Conservation (phyloP, 2,888 invertebrate species). For the Caenorhabditis auriculariae region DNA sequence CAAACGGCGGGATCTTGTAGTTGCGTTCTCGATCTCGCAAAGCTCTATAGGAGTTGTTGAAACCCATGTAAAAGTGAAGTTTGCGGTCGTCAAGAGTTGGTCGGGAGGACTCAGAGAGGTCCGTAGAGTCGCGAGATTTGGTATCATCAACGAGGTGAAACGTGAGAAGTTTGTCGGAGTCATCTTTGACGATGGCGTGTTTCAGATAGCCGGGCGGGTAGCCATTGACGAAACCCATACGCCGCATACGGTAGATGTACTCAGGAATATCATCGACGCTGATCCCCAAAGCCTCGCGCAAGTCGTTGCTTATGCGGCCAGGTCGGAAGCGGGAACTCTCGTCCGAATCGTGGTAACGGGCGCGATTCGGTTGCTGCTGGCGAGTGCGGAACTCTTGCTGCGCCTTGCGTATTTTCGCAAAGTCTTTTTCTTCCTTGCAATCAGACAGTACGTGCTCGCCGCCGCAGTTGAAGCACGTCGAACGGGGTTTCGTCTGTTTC, state of each 20-base stretch:
- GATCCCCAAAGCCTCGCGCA: conserved; percentile 64
- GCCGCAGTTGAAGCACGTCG: conserved; percentile 82
- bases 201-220: conserved; percentile 95
- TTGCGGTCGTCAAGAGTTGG: conserved; percentile 15
- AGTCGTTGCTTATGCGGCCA: conserved; percentile 17
- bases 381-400: conserved; percentile 1
- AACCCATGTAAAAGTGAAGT: conserved; percentile 29
- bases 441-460: conserved; percentile 77
- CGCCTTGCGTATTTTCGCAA: conserved; percentile 69
- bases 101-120: neutral
- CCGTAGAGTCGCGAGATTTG: neutral
- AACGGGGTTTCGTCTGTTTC: neutral
- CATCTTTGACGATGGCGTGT: conserved; percentile 66
- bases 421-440: conserved; percentile 76
- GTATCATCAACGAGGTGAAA: neutral
- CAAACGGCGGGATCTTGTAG: conserved; percentile 23
- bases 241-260: conserved; percentile 83
- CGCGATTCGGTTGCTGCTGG: neutral
- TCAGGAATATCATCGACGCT: conserved; percentile 76
- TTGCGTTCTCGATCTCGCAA: conserved; percentile 21
- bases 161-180: neutral
- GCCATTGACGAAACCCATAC: conserved; percentile 70
- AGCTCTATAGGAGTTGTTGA: conserved; percentile 30
- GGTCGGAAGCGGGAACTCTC: conserved; percentile 6
- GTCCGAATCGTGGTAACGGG: neutral